Evolutionary conservation across 2,888 invertebrate species (phyloP), one percentile per base, ranked within the genome.

Genomic region (Ectemnius lituratus): DNA sequence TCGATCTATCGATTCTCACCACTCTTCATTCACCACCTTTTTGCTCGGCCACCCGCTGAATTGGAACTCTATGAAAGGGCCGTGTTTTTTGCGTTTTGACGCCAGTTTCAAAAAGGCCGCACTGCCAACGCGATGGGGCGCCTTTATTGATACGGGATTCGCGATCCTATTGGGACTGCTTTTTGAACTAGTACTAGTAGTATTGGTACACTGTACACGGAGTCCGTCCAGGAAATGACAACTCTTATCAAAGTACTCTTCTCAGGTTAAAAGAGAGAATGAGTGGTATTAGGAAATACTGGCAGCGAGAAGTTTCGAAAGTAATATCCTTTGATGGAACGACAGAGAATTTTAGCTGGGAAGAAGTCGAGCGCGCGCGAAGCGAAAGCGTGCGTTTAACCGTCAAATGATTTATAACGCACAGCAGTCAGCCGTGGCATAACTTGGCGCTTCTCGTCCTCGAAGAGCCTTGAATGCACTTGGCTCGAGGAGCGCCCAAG

Each of bases 361-460:
- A 3, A 2, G 23, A 3, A 37, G 4, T 16, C 52, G 52, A 14
- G 14, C 13, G 16, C 1, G n/a, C 0, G 5, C 14, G 52, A 11
- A 14, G 52, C 52, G 14, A 16, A 0, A 16, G 52, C n/a, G n/a
- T 3, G 52, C 52, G 52, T 52, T 52, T 52, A 52, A 52, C 52
- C 37, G 37, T 1, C 47, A 56, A 63, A 56, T 74, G 52, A 60
- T 74, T 73, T 73, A 69, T 61, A 60, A 11, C 59, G 11, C 18
- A 57, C 57, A n/a, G 23, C 23, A 23, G 23, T 45, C 62, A 45
- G 14, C 28, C 11, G 52, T 14, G n/a, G 28, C 56, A 37, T 73
- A 65, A 67, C 73, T 75, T 65, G 57, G 27, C 58, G 61, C 47
- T 73, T 73, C 73, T 47, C 58, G 49, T 47, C 45, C 67, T 13